Base-by-base conservation (phyloP, 1,140 invertebrate species). In the Olivierus martensii region DNA sequence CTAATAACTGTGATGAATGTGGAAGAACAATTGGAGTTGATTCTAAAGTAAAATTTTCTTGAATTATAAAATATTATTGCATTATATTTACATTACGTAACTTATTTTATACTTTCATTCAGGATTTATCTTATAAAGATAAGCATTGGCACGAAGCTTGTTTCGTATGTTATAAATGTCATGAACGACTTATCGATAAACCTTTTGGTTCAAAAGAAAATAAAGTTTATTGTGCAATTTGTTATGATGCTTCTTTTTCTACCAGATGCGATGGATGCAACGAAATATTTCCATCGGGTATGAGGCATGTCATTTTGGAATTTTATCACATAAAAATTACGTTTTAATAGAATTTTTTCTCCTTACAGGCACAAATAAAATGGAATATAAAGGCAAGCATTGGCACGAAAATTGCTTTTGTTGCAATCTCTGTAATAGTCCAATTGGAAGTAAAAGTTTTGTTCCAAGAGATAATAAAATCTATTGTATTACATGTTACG, bases 371-470 rank as follows among this genome's bases (percentile, higher is more conserved):
- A n/a, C n/a, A n/a, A n/a, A n/a, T n/a, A n/a, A n/a, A n/a, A n/a
- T n/a, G n/a, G n/a, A n/a, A n/a, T 99, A 99, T 80, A 99, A 99
- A 76, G 95, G 99, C 71, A 94, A 94, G 73, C 95, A 99, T 69
- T 99, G 94, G 94, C 94, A 98, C 72, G 94, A 98, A 74, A 84
- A 84, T 63, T 99, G 96, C 70, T 99, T 99, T 81, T 79, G 96
- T 63, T 99, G 96, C 78, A 84, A 81, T 71, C 94, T 93, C 74
- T 99, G 96, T 74, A 83, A 90, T 69, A 83, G 92, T 60, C 95
- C 91, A 46, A 78, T 99, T 66, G 94, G 99, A 49, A 94, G 63
- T 39, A 95, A 97, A 77, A 93, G 97, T 68, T 99, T 99, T 69
- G 96, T 94, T 61, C 91, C 90, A 64, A 98, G 98, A 62, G 73